Conservation (phyloP, 2,113 vertebrate genomes). For the Phyllopteryx taeniolatus region DNA sequence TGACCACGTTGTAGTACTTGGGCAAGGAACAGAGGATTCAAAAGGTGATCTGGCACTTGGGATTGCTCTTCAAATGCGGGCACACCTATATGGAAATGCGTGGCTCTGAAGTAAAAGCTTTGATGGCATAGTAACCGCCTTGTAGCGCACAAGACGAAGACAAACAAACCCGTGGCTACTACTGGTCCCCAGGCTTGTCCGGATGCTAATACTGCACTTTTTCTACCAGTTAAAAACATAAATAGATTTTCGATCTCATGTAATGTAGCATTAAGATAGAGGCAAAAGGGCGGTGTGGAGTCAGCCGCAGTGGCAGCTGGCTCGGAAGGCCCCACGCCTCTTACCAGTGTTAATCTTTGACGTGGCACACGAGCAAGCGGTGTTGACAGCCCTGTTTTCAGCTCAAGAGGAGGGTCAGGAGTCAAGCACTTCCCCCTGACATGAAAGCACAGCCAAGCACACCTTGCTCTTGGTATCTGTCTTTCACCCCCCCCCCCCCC, state of each 20-base stretch:
- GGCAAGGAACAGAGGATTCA: conserved; percentile 25
- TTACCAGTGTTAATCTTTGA: conserved; percentile 73
- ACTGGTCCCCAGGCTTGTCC: conserved; percentile 6
- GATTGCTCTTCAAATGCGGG: conserved; percentile 27
- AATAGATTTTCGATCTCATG: conserved; percentile 40
- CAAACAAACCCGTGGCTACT: conserved; percentile 17
- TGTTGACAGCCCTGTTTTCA: conserved; percentile 72
- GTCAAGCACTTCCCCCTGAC: conserved; percentile 75
- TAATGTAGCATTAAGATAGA: conserved; percentile 35
- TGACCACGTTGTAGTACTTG: conserved; percentile 9
- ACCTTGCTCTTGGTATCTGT: conserved; percentile 73
- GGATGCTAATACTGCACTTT: conserved; percentile 11
- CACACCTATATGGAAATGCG: conserved; percentile 25
- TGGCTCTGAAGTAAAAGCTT: conserved; percentile 51
- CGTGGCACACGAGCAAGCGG: conserved; percentile 67
- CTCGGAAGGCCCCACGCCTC: conserved; percentile 28
- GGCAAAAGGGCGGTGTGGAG: conserved; percentile 31
- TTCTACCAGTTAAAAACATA: conserved; percentile 6
- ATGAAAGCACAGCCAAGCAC: conserved; percentile 74
- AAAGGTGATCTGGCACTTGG: conserved; percentile 18
- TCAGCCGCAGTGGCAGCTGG: conserved; percentile 45
- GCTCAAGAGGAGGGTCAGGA: conserved; percentile 65
- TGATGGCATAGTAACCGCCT: conserved; percentile 42
- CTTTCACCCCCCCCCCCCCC: background rate
- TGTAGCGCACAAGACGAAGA: conserved; percentile 12